These are phyloP conservation scores for Orientallactaga sibirica DNA, from an alignment of 2,797 vertebrate species.

Conservation along the genomic window DNA sequence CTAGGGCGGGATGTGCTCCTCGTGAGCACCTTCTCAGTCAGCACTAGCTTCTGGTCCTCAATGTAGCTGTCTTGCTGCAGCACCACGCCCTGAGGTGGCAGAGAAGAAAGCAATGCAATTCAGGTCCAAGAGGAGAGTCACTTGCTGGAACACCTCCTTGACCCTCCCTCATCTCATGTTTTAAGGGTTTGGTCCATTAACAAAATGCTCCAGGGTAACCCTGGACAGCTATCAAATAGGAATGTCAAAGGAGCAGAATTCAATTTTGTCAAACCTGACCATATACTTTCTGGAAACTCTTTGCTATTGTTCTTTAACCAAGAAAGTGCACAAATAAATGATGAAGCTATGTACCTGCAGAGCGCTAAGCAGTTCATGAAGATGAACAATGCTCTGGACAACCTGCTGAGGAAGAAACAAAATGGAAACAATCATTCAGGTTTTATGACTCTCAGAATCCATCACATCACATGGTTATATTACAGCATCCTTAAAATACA, in stretches of 20 bases:
- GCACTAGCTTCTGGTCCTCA: conserved; percentile 95
- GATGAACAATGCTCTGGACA: conserved; percentile 92
- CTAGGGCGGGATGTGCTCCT: conserved; percentile 89
- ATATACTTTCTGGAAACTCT: neutral
- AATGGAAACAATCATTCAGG: neutral
- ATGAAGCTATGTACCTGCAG: conserved; percentile 91
- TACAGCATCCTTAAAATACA: neutral
- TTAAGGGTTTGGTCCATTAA: neutral
- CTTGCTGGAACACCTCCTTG: neutral
- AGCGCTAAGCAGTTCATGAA: conserved; percentile 93
- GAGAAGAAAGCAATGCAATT: neutral
- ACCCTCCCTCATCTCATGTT: accelerated
- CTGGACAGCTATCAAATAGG: accelerated
- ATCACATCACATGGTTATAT: accelerated
- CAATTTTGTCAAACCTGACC: neutral
- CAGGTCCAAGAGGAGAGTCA: neutral
- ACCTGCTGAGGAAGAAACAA: conserved; percentile 91
- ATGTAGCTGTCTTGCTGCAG: conserved; percentile 98
- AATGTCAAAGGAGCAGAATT: neutral
- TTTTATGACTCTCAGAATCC: neutral
- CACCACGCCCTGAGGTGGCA: conserved; percentile 92
- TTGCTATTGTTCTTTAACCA: neutral
- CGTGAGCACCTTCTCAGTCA: conserved; percentile 90
- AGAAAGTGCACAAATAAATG: neutral
- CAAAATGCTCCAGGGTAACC: neutral